Evolutionary conservation across 2,888 invertebrate species (phyloP), one percentile per base, ranked within the genome.

Genomic region (Watsonalla binaria): DNA sequence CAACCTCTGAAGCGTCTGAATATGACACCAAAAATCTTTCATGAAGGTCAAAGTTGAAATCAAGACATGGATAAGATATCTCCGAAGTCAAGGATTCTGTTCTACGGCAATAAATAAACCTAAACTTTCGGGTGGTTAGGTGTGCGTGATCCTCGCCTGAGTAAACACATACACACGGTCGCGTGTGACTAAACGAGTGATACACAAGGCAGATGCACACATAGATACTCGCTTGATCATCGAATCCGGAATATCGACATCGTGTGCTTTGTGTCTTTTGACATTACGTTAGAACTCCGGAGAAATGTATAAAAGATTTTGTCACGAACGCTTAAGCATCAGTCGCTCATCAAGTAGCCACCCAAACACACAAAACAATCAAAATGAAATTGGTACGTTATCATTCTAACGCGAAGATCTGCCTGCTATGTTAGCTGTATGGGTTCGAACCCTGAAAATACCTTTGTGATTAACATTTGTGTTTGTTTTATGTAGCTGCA

Each of bases 271-370:
- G 78, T 71, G 64, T 73, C 75, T 66, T 82, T 76, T 81, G 83
- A 80, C 78, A 82, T 84, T 85, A 83, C 79, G 80, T 76, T 85
- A 85, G 79, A 75, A 69, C 66, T 74, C 72, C 62, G 65, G 75
- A 78, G 82, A 83, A 83, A 82, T 84, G 84, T 89, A 89, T 90
- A 89, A 82, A 89, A 89, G 86, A 84, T 74, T 80, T 75, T 68
- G 80, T 67, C 65, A 65, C 71, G 62, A 70, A 55, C 66, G 67
- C 59, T 69, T 63, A 61, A 61, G 68, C 78, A 88, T 85, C 88
- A 90, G 86, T 87, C 78, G 83, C 78, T 77, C 78, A 77, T 78
- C 77, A 78, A 80, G 61, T 70, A 75, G 71, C 80, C 66, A 71
- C 74, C 71, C 68, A 76, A 76, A 62, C 72, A 74, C 74, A 76